Evolutionary conservation across 2,113 vertebrate genomes (phyloP).

Genomic region (Pedetes capensis): DNA sequence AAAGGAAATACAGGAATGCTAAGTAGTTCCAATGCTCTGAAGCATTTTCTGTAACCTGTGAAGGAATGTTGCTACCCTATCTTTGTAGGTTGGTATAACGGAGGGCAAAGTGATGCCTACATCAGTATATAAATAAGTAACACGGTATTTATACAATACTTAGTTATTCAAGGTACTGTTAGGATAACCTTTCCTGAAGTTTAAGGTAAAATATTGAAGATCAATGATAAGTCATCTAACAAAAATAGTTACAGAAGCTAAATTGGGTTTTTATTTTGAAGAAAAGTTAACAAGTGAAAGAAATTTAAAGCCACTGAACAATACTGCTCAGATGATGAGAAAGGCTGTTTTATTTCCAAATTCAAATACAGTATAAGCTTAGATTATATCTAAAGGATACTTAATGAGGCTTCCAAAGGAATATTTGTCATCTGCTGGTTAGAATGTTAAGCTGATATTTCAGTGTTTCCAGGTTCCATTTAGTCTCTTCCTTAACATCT

Average conservation of each 20-base stretch:
- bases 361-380: neutral
- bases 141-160: neutral
- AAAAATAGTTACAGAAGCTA: slow-evolving; percentile 21
- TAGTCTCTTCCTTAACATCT: neutral
- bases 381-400: neutral
- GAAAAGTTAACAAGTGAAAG: slow-evolving; percentile 3
- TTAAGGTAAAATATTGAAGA: slow-evolving; percentile 20
- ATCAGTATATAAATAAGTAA: neutral
- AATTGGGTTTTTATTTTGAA: slow-evolving; percentile 6
- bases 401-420: neutral
- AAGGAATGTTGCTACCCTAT: neutral
- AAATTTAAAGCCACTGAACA: neutral
- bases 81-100: neutral
- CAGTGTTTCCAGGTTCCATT: neutral
- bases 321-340: neutral
- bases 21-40: neutral
- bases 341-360: neutral
- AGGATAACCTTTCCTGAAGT: neutral
- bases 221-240: neutral
- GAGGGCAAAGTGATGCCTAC: neutral
- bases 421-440: neutral
- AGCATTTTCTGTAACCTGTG: neutral
- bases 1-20: neutral
- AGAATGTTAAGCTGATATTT: slow-evolving; percentile 4
- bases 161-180: neutral